Base-by-base conservation (phyloP, 2,888 invertebrate species). In the Apamea crenata region DNA sequence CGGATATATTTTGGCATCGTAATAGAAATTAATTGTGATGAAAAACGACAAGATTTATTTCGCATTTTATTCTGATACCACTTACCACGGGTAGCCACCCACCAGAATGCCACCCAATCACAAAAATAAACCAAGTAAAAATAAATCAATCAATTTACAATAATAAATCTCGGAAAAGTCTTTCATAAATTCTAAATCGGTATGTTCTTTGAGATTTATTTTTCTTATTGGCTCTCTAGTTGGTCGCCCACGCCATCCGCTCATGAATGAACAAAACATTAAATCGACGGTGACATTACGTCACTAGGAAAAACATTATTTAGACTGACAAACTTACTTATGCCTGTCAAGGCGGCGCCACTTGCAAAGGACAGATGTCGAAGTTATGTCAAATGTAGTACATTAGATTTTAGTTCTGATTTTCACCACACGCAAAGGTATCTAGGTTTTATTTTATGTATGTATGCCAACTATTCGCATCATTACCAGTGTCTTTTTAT, bases 191-290 rank as follows among this genome's bases (percentile, higher is more conserved):
- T 61, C 77, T 77, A 25, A 36, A 36, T 21, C 61, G 8, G n/a
- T 47, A 59, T 16, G 10, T 25, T 50, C 3, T 32, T 7, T 32
- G 12, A 47, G 1, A 50, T 40, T 53, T 21, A 8, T 29, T 69
- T 59, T 40, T 67, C 29, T 29, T 21, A 47, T 36, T 21, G 16
- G 5, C 16, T 44, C 21, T 59, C 59, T 80, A 18, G n/a, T 56
- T 63, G 63, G 21, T 18, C 53, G 18, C 82, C 78, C 59, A 83
- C 73, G 59, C 69, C n/a, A 66, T 65, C 73, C 69, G 73, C 40
- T 74, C 65, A 83, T 82, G 73, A 78, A 82, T 82, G 73, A 83
- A 66, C 56, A n/a, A n/a, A 56, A 56, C 12, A n/a, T n/a, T n/a
- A 56, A n/a, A 56, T n/a, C 18, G 8, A 68, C 5, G 0, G 6